Conservation (phyloP, 2,888 invertebrate genomes). For the Ormyrus rosae region DNA sequence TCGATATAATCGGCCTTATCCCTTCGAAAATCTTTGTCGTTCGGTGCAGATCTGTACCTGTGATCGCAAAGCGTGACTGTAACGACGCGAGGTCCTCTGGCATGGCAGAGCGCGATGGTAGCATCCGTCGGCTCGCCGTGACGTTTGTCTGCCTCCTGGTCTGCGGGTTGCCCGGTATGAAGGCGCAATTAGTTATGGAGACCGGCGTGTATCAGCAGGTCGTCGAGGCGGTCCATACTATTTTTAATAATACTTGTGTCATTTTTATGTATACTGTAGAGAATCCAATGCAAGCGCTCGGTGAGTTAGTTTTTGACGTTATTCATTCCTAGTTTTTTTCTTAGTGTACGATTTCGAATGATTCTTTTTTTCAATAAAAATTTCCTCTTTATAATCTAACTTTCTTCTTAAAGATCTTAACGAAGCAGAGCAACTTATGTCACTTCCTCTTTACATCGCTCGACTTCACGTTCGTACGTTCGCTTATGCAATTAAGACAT, state of each 20-base stretch:
- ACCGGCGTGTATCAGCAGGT: constrained; percentile 64
- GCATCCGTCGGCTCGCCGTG: neutral
- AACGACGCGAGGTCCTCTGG: neutral
- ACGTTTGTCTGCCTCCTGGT: neutral
- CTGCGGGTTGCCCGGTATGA: no score
- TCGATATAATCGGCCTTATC: no score
- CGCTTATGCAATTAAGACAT: constrained; percentile 68
- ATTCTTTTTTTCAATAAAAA: no score
- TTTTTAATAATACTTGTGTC: constrained; percentile 73
- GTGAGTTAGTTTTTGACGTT: constrained; percentile 58
- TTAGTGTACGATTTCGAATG: no score
- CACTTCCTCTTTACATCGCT: constrained; percentile 65
- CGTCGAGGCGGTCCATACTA: constrained; percentile 66
- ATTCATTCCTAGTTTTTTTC: no score
- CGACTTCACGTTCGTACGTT: constrained; percentile 65
- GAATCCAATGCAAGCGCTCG: constrained; percentile 62
- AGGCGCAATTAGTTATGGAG: constrained; percentile 37
- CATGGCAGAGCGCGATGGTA: neutral
- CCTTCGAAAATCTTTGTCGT: no score
- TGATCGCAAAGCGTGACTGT: neutral
- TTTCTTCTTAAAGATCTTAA: constrained; percentile 59
- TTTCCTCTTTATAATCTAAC: no score
- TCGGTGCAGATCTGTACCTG: no score
- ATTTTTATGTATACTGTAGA: constrained; percentile 67
- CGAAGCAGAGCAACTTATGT: constrained; percentile 57